Evolutionary conservation across 2,113 vertebrate genomes (phyloP), one percentile per base, ranked within the genome.

Genomic region (Oryzias javanicus): DNA sequence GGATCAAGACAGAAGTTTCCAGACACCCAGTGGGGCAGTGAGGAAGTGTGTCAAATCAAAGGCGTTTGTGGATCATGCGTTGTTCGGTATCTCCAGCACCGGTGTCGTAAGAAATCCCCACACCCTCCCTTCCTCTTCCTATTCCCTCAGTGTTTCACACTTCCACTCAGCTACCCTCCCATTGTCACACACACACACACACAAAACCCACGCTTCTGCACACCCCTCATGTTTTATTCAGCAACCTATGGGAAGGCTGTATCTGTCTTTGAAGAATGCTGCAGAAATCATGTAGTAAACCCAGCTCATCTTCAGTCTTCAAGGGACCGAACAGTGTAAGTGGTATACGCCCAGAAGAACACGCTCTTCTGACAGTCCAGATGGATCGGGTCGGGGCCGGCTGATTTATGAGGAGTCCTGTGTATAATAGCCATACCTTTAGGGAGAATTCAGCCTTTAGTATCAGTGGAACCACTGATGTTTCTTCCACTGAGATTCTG

Each of bases 211-310:
- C 59, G 62, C 61, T 60, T 64, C 64, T 41, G 60, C 82, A 81
- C 87, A 75, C 47, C 18, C 71, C 80, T 90, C 75, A 90, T 91
- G 89, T 91, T 89, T 91, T 89, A 91, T 91, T 90, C 91, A 92
- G 76, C 20, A 75, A 71, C 70, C 82, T 74, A 77, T 84, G 86
- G 80, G 78, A 83, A 77, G 79, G 70, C 81, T 79, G 78, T 54
- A 58, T 72, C 60, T 60, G 70, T 83, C 86, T 90, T 90, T 91
- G 83, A 91, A 88, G 84, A 79, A 72, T 49, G 78, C 80, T 77
- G 72, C 76, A 24, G 63, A 86, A 88, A 83, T 64, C 72, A 49
- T 84, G 82, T 75, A 74, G 67, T 70, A 76, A 76, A 78, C 71
- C 75, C 69, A 66, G 81, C 75, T 76, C 62, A 73, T 79, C 64